Percentiles rank a stretch among this genome's conserved stretches.
Evolutionary conservation across 2,888 invertebrate species (phyloP).

Genomic region (Argyra leucocephala): DNA sequence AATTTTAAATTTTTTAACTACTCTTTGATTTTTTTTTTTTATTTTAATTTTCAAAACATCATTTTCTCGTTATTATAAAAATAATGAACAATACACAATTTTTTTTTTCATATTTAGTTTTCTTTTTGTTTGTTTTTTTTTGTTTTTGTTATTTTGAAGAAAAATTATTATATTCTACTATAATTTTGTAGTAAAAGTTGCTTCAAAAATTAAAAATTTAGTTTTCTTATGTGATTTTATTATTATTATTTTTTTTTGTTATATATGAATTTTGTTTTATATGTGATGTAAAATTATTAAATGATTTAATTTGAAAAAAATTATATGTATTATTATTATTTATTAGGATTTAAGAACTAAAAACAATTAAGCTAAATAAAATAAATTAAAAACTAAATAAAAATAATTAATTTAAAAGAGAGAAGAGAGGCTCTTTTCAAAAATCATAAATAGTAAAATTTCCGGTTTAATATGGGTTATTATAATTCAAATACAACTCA

Average conservation of each 20-base stretch:
- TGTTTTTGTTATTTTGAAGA: conserved; percentile 17
- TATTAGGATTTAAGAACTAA: no score
- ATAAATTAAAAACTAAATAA: no score
- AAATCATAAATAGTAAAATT: no score
- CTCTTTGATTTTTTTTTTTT: conserved; percentile 14
- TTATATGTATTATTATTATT: no score
- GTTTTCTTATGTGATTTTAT: conserved; percentile 26
- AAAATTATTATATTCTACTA: conserved; percentile 14
- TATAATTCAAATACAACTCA: no score
- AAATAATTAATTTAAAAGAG: no score
- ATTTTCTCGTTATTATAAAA: conserved; percentile 20
- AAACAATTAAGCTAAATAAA: no score
- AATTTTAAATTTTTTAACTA: conserved; percentile 17
- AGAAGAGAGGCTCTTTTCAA: no score
- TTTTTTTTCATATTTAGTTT: conserved; percentile 21
- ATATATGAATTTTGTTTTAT: no score
- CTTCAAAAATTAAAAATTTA: conserved; percentile 17
- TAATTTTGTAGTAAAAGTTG: conserved; percentile 18
- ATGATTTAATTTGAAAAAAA: no score
- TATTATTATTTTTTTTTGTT: conserved; percentile 15
- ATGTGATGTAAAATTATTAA: no score
- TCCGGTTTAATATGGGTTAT: no score
- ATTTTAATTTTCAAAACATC: conserved; percentile 16
- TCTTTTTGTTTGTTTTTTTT: conserved; percentile 21
- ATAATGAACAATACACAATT: conserved; percentile 25